Evolutionary conservation across 2,888 invertebrate species (phyloP), one percentile per base, ranked within the genome.

Genomic region (Polydrusus pterygomalis): DNA sequence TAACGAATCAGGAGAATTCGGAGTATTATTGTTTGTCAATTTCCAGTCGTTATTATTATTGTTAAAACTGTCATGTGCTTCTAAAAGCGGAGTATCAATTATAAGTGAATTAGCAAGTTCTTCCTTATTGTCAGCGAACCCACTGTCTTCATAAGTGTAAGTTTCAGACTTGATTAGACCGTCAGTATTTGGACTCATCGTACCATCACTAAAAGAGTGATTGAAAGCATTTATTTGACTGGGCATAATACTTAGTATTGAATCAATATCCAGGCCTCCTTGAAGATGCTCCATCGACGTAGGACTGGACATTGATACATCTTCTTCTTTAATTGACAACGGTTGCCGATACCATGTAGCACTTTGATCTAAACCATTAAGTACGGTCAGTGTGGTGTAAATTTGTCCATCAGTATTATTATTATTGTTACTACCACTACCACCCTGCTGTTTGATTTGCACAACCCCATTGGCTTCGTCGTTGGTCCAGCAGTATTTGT

Each of bases 341-440:
- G 84, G 93, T 89, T 87, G 90, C 88, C 82, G 90, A 87, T 85
- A 90, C 89, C 86, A 90, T 78, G 83, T 88, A 77, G 83, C 86
- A 71, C 81, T 84, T 85, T 84, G 89, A 87, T 87, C 90, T 82
- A 93, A 92, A 81, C 94, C 94, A 87, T 96, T 95, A 85, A 96
- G 91, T 86, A 96, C 95, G 84, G 96, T 96, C 79, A 96, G 88
- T 73, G 96, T 96, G 73, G 96, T 96, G 87, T 96, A 96, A 84
- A 96, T 96, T 86, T 93, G 92, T 80, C 94, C 94, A 83, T 94
- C 94, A n/a, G 93, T 93, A 84, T 93, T 93, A 80, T 88, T 88
- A 77, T 84, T 78, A 78, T 85, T 81, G 78, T 82, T 79, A 56
- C 71, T 77, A 69, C 56, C 69, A 25, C 79, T 73, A 25, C 79